Conservation (phyloP, 2,797 vertebrate genomes). For the Halcyon chelicuti region DNA sequence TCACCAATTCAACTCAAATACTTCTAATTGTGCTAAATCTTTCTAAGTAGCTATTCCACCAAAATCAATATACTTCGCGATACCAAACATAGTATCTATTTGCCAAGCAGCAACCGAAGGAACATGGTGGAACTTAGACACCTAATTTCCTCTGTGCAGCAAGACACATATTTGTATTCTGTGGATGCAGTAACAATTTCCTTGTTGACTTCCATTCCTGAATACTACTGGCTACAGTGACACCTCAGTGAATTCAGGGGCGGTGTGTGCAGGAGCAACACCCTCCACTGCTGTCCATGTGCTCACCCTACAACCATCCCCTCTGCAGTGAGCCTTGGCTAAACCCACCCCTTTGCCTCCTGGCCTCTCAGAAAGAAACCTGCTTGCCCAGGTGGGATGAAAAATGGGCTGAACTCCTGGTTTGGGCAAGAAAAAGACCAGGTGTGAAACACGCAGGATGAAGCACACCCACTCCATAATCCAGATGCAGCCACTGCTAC, state of each 20-base stretch:
- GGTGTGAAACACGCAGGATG: background rate
- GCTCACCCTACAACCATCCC: background rate
- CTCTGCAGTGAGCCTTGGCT: background rate
- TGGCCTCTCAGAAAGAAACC: background rate
- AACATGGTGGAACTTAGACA: background rate
- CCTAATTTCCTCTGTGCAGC: background rate
- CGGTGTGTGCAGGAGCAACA: background rate
- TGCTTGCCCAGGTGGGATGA: rapidly evolving
- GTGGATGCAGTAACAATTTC: background rate
- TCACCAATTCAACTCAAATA: background rate
- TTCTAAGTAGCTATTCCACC: background rate
- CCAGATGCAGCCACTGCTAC: background rate
- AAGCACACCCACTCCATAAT: background rate
- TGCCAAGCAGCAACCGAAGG: background rate
- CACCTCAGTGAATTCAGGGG: background rate
- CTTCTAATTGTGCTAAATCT: background rate
- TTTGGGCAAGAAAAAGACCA: background rate
- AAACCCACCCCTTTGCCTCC: background rate
- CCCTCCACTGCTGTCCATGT: background rate
- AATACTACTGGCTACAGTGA: background rate
- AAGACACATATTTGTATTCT: background rate
- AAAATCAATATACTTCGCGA: background rate
- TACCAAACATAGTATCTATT: background rate
- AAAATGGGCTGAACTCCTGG: background rate
- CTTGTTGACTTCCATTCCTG: background rate